A percentile compares a stretch with the other conserved stretches of the same genome.
Conservation (phyloP, 2,888 invertebrate genomes). For the Aspidapion aeneum region DNA sequence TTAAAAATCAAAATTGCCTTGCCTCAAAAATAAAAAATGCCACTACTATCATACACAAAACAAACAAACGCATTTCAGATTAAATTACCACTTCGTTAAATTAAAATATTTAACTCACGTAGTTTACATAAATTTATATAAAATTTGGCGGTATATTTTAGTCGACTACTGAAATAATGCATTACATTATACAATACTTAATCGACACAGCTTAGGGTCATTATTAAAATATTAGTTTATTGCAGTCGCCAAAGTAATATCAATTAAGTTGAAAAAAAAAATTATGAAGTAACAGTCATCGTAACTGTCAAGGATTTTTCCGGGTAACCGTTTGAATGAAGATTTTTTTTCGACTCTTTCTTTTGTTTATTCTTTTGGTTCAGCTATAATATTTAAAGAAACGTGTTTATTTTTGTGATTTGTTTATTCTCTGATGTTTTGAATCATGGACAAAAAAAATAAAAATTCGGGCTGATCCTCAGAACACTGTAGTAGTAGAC, state of each 20-base stretch:
- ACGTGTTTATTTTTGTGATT: too few relatives aligned
- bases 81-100: too few relatives aligned
- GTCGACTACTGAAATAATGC: background rate
- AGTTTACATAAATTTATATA: background rate
- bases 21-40: too few relatives aligned
- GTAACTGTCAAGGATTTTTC: background rate
- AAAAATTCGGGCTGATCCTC: too few relatives aligned
- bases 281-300: background rate
- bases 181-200: background rate
- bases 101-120: background rate
- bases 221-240: background rate
- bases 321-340: background rate
- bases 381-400: background rate
- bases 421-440: too few relatives aligned
- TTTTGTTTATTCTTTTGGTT: background rate
- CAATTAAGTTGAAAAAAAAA: background rate
- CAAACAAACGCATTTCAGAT: too few relatives aligned
- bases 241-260: background rate
- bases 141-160: background rate
- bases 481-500: too few relatives aligned
- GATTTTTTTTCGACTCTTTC: too few relatives aligned
- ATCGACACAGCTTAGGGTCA: background rate
- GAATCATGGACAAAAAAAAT: too few relatives aligned
- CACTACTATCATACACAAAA: too few relatives aligned
- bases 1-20: too few relatives aligned